Percentiles rank a stretch among this genome's conserved stretches.
phyloP scores from a whole-genome alignment of 1,140 invertebrate species.

The Achroia grisella region DNA sequence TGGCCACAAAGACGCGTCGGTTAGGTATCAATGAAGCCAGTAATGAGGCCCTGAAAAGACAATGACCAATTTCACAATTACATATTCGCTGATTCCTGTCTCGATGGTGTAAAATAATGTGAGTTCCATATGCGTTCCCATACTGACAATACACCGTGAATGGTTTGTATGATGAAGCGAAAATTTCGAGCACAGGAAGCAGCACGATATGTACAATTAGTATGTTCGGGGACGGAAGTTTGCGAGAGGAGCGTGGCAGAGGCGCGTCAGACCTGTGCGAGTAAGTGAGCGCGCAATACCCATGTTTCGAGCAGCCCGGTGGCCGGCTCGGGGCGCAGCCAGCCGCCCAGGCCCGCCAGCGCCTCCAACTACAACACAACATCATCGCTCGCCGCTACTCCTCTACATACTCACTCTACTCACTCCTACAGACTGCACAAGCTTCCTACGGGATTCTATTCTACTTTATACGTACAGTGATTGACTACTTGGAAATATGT shows the following conservation, averaged over 20 bases:
- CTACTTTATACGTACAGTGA: no score
- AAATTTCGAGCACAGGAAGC: constrained; percentile 17
- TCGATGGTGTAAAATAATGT: neutral
- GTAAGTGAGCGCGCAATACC: constrained; percentile 73
- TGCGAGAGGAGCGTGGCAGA: constrained; percentile 29
- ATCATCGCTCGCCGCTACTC: constrained; percentile 12
- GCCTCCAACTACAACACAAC: constrained; percentile 69
- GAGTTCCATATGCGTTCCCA: neutral
- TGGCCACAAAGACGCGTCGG: constrained; percentile 13
- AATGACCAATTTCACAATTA: constrained; percentile 4
- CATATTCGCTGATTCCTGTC: constrained; percentile 22
- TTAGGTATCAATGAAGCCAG: constrained; percentile 2
- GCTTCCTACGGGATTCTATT: no score
- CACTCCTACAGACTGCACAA: no score
- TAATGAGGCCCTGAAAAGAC: constrained; percentile 5
- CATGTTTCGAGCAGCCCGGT: constrained; percentile 68
- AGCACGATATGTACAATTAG: constrained; percentile 14
- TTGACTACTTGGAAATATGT: no score
- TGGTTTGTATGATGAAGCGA: neutral
- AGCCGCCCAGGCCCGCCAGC: constrained; percentile 63
- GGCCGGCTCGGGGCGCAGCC: constrained; percentile 61
- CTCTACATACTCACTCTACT: constrained; percentile 8
- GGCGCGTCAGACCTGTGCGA: constrained; percentile 63
- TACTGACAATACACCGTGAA: neutral
- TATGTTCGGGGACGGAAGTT: constrained; percentile 4